phyloP scores from a whole-genome alignment of 2,113 vertebrate genomes.

The Panthera tigris region DNA sequence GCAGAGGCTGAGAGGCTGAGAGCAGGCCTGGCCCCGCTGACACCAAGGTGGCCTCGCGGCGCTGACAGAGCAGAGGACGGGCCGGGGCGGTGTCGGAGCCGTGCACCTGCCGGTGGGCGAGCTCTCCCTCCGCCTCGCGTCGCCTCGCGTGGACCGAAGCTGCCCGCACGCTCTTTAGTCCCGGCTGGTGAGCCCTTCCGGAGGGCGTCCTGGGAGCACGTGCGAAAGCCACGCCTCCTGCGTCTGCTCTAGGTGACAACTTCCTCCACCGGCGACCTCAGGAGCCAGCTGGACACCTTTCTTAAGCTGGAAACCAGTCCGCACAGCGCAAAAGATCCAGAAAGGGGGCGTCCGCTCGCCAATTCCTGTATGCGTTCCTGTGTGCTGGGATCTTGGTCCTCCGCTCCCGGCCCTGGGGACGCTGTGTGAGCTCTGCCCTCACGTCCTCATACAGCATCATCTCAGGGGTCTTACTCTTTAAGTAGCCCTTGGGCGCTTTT shows the following conservation, averaged over 20 bases:
- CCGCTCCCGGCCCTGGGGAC: not conserved
- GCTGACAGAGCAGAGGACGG: not conserved
- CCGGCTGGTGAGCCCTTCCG: fast-evolving
- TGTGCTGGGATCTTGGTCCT: not conserved
- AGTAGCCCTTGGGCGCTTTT: not conserved
- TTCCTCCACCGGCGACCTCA: not conserved
- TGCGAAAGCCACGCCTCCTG: too few relatives aligned
- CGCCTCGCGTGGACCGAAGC: too few relatives aligned
- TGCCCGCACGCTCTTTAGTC: fast-evolving
- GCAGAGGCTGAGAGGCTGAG: not conserved
- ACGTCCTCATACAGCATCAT: not conserved
- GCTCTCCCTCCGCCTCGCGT: fast-evolving
- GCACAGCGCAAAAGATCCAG: too few relatives aligned
- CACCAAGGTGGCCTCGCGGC: not conserved
- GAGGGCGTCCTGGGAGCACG: not conserved
- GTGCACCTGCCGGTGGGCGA: not conserved
- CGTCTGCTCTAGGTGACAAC: too few relatives aligned
- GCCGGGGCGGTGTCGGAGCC: not conserved
- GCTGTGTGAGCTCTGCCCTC: not conserved
- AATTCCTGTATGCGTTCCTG: not conserved
- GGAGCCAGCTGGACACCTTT: not conserved
- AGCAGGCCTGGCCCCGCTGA: too few relatives aligned
- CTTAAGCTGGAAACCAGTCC: not conserved
- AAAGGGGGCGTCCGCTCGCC: not conserved
- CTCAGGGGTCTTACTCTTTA: not conserved